These are phyloP conservation scores for Polyploca ridens DNA, from an alignment of 2,888 invertebrate genomes.

Conservation along the genomic window DNA sequence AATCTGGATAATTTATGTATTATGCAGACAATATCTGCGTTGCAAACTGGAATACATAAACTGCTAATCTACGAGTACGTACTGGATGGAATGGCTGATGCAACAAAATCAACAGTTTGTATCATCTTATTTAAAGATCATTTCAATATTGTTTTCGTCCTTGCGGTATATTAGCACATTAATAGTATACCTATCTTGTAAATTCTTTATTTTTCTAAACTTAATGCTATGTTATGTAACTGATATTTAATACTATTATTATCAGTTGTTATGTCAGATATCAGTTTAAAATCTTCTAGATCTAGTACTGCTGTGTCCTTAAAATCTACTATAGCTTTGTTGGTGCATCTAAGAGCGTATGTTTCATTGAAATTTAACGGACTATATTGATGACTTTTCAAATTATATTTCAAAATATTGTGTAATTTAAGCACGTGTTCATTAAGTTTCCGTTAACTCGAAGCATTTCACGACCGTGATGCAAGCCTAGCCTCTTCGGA, in stretches of 20 bases:
- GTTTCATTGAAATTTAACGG: too few species aligned
- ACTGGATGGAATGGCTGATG: conserved; percentile 67
- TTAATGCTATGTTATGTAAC: too few species aligned
- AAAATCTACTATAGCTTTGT: too few species aligned
- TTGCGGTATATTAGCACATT: not conserved
- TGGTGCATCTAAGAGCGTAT: too few species aligned
- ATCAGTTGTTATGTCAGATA: too few species aligned
- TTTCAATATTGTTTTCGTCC: conserved; percentile 49
- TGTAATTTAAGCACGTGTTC: not conserved
- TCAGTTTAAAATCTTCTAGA: too few species aligned
- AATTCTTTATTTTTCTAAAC: too few species aligned
- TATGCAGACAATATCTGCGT: not conserved
- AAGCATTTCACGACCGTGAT: not conserved
- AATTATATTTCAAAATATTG: not conserved
- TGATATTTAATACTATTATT: too few species aligned
- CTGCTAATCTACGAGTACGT: conserved; percentile 27
- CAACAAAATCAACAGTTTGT: conserved; percentile 53
- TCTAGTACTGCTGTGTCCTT: too few species aligned
- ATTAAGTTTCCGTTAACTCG: not conserved
- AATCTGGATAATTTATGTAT: not conserved
- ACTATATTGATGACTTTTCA: too few species aligned
- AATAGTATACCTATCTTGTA: not conserved
- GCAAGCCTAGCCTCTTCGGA: not conserved
- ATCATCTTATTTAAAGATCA: too few species aligned
- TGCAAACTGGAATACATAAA: conserved; percentile 27